phyloP scores from a whole-genome alignment of 2,113 vertebrate genomes.

The Tautogolabrus adspersus region DNA sequence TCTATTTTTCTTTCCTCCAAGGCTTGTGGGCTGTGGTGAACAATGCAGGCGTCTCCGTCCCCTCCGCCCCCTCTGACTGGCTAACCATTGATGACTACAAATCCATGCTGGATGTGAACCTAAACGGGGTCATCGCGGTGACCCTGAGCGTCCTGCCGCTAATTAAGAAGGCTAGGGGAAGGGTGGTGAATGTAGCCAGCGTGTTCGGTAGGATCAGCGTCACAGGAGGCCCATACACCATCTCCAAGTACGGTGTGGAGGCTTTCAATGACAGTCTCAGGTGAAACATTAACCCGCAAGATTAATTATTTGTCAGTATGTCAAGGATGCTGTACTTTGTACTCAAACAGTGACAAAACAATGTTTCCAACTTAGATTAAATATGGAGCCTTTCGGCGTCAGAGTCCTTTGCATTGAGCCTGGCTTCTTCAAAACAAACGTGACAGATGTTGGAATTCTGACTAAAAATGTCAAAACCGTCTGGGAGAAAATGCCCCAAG shows the following conservation, averaged over 20 bases:
- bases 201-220: conserved; percentile 82
- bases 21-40: conserved; percentile 89
- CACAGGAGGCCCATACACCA: conserved; percentile 80
- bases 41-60: conserved; percentile 83
- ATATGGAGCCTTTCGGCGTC: conserved; percentile 85
- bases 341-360: background rate
- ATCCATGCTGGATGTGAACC: conserved; percentile 82
- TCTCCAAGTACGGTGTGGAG: conserved; percentile 87
- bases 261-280: conserved; percentile 86
- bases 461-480: conserved; percentile 61
- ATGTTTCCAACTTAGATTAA: conserved; percentile 69
- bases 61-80: conserved; percentile 83
- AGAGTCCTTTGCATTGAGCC: conserved; percentile 87
- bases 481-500: conserved; percentile 82
- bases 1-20: conserved; percentile 48
- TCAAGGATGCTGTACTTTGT: background rate
- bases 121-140: conserved; percentile 86
- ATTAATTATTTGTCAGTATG: background rate
- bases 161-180: conserved; percentile 86
- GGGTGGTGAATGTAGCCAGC: conserved; percentile 86
- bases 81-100: conserved; percentile 85
- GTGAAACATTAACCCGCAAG: conserved; percentile 61
- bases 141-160: conserved; percentile 87
- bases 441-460: conserved; percentile 67
- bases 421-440: conserved; percentile 84